phyloP scores from a whole-genome alignment of 2,113 vertebrate species.

The Vulpes lagopus region DNA sequence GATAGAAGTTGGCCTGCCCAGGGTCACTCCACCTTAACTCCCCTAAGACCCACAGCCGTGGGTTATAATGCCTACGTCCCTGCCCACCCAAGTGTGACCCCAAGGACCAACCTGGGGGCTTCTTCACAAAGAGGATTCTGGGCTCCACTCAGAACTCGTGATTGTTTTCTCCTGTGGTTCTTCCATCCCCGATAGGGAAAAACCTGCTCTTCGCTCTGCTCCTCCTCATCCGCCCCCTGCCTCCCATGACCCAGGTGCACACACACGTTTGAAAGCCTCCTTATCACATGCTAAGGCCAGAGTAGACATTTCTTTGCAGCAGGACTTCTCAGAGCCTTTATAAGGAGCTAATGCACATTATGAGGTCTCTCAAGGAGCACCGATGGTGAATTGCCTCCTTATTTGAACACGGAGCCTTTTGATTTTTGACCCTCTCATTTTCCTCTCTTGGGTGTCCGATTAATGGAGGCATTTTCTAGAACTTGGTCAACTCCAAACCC shows the following conservation, averaged over 20 bases:
- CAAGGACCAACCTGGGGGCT: too few species aligned
- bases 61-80: not conserved
- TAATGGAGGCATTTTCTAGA: not conserved
- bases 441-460: not conserved
- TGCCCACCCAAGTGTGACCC: not conserved
- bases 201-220: not conserved
- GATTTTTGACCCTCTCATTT: not conserved
- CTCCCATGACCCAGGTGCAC: accelerated
- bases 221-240: accelerated
- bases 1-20: not conserved
- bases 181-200: not conserved
- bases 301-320: not conserved
- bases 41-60: not conserved
- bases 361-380: not conserved
- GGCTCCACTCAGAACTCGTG: not conserved
- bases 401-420: not conserved
- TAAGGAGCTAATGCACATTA: not conserved
- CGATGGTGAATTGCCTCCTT: not conserved
- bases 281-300: accelerated
- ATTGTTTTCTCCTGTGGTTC: not conserved
- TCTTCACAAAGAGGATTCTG: not conserved
- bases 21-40: not conserved
- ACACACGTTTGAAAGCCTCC: not conserved
- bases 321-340: slow-evolving; percentile 18
- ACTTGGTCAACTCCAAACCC: not conserved